Base-by-base conservation (phyloP, 2,797 vertebrate genomes). In the Petrocephalus sullivani region DNA sequence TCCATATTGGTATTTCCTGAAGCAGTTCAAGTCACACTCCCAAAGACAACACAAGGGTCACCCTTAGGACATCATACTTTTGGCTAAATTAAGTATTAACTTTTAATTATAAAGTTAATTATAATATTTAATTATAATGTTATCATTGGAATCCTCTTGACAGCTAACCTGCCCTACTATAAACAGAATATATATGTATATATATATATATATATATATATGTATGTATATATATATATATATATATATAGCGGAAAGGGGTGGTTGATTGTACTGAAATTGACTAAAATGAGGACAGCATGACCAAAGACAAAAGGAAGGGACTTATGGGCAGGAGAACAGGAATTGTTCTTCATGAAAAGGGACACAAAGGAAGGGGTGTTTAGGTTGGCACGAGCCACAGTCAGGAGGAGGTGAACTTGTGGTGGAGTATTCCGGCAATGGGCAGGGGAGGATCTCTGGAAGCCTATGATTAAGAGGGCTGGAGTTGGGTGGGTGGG, bases 371-470 rank as follows among this genome's bases (percentile, higher is more conserved):
- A 78, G 82, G 19, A 41, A n/a, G 83, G 60, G 88, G 60, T 86
- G 82, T 85, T 86, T 85, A n/a, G 64, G 61, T 56, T 88, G 88
- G 83, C 60, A 16, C 58, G 14, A 57, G 87, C 75, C 9, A 41
- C n/a, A 64, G 57, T 58, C 37, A 16, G 46, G 41, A 23, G 57
- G 46, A 53, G 46, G 46, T 33, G 7, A 53, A 57, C 28, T 14
- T 53, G 33, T 46, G 82, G 88, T 54, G 83, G 83, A 28, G 37
- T 9, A 28, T 54, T 85, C 51, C 16, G 85, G 41, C 28, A 64
- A 33, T 33, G 12, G 53, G n/a, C 64, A 19, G 12, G 16, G 64
- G 83, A 57, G 37, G 61, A 75, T 56, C 33, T 58, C 46, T 85
- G 82, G 82, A 58, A 57, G 46, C 49, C 58, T 16, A 41, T 51